A percentile compares a stretch with the other conserved stretches of the same genome.
phyloP scores from a whole-genome alignment of 2,113 vertebrate species.

The Festucalex cinctus region DNA sequence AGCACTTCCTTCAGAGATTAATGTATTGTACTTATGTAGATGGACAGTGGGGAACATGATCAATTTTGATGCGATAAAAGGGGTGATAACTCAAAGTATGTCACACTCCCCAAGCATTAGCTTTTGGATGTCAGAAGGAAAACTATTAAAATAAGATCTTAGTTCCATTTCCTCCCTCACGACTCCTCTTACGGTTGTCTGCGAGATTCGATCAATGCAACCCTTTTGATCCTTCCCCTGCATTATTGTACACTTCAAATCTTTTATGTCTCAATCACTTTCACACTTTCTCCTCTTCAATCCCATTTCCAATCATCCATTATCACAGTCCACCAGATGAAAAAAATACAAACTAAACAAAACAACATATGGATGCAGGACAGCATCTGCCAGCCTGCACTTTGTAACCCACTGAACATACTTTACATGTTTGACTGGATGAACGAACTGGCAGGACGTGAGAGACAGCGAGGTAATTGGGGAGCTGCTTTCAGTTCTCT shows the following conservation, averaged over 20 bases:
- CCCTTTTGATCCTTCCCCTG: constrained; percentile 40
- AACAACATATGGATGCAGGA: neutral
- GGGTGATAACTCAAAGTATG: constrained; percentile 65
- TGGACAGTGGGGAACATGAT: constrained; percentile 55
- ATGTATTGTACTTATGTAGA: constrained; percentile 32
- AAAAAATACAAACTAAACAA: neutral
- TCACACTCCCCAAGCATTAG: constrained; percentile 55
- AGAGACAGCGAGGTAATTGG: constrained; percentile 40
- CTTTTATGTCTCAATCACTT: constrained; percentile 31
- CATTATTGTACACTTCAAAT: constrained; percentile 36
- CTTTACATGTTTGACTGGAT: constrained; percentile 39
- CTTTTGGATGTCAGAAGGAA: constrained; percentile 43
- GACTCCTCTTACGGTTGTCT: constrained; percentile 38
- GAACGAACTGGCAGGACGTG: constrained; percentile 37
- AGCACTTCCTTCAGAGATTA: constrained; percentile 54
- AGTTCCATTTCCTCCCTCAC: constrained; percentile 55
- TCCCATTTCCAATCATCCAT: constrained; percentile 28
- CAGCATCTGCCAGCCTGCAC: constrained; percentile 12
- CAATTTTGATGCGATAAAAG: constrained; percentile 65
- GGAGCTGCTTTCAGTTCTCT: constrained; percentile 50
- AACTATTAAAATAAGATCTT: constrained; percentile 53
- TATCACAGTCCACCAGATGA: constrained; percentile 21
- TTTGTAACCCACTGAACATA: constrained; percentile 25
- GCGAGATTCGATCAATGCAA: constrained; percentile 59
- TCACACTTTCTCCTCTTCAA: constrained; percentile 26